phyloP scores from a whole-genome alignment of 2,113 vertebrate genomes.

The Albula glossodonta region DNA sequence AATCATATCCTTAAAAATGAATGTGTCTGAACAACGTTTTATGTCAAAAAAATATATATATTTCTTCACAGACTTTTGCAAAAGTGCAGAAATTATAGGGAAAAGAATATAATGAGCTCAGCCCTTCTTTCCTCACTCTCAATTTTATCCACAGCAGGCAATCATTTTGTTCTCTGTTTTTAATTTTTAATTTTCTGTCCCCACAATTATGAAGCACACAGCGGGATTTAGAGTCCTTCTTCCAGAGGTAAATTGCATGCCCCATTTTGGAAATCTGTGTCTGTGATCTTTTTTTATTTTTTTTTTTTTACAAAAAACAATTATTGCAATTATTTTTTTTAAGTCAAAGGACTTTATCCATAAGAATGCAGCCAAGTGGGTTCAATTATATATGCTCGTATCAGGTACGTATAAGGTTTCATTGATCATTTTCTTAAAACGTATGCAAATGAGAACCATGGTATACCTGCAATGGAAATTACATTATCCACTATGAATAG shows the following conservation, averaged over 20 bases:
- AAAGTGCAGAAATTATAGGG: not conserved
- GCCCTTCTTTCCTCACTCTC: no score
- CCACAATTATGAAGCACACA: not conserved
- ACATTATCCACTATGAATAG: not conserved
- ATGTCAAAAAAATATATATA: no score
- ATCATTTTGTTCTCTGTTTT: not conserved
- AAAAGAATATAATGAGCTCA: no score
- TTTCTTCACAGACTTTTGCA: not conserved
- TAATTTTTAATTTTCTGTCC: slow-evolving; percentile 14
- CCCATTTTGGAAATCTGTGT: not conserved
- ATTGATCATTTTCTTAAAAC: not conserved
- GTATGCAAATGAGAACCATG: slow-evolving; percentile 7
- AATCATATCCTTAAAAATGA: not conserved
- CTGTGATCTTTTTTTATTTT: slow-evolving; percentile 4
- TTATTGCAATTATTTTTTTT: no score
- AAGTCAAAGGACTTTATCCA: slow-evolving; percentile 8
- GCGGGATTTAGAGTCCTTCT: not conserved
- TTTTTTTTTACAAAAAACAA: not conserved
- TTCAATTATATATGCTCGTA: not conserved
- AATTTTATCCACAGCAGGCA: no score
- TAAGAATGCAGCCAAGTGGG: not conserved
- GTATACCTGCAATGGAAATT: not conserved
- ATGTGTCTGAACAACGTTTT: slow-evolving; percentile 4
- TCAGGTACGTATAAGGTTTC: not conserved
- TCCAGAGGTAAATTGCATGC: not conserved